Conservation (phyloP, 2,113 vertebrate genomes). For the Rhinichthys klamathensis region DNA sequence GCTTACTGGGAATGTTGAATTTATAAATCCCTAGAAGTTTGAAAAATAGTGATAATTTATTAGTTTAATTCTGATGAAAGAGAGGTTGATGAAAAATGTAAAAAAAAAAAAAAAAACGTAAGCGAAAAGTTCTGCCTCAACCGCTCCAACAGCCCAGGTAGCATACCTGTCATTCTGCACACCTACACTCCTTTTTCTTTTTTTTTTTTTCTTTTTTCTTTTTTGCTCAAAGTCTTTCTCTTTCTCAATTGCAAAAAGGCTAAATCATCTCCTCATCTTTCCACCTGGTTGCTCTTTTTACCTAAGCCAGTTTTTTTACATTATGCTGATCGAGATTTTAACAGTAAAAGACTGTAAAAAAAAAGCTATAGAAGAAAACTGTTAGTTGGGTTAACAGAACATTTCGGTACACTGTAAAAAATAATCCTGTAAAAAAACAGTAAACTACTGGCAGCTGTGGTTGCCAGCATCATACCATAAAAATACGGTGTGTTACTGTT, state of each 20-base stretch:
- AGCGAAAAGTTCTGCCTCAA: slow-evolving; percentile 55
- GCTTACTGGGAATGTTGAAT: background rate
- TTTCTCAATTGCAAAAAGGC: slow-evolving; percentile 15
- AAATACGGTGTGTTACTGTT: no score
- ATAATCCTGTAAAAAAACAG: no score
- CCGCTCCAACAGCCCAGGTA: slow-evolving; percentile 67
- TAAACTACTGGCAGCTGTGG: no score
- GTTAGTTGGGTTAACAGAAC: no score
- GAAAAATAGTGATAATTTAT: background rate
- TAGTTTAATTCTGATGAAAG: background rate
- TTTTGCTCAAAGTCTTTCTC: slow-evolving; percentile 6
- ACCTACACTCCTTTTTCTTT: slow-evolving; percentile 37
- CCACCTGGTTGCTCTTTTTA: background rate
- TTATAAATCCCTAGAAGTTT: background rate
- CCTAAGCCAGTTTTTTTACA: background rate
- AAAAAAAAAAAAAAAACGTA: background rate
- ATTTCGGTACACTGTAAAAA: no score
- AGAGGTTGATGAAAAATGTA: background rate
- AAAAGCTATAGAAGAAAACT: no score
- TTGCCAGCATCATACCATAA: no score
- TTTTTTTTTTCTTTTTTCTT: background rate
- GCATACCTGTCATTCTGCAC: slow-evolving; percentile 72
- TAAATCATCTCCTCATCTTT: slow-evolving; percentile 17
- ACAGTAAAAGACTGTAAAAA: no score
- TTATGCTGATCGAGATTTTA: background rate